These are phyloP conservation scores for Lydus trimaculatus DNA, from an alignment of 2,888 invertebrate genomes.

Conservation along the genomic window DNA sequence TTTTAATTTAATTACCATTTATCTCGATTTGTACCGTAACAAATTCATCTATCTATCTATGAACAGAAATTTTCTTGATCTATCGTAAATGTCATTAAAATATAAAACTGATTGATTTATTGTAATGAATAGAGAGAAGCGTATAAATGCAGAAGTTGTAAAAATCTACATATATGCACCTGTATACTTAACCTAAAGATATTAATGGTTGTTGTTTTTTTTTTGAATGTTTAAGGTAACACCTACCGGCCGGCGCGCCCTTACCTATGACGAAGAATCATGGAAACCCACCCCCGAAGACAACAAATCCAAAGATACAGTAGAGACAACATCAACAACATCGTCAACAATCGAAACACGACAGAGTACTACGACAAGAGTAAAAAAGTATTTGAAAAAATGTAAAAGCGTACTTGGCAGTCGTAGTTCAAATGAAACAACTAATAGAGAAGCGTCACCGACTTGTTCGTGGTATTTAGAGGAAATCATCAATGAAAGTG, in stretches of 20 bases:
- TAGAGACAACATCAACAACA: conserved; percentile 46
- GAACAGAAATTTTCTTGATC: background rate
- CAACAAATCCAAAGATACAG: conserved; percentile 30
- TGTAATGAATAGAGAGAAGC: background rate
- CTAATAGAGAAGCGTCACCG: conserved; percentile 26
- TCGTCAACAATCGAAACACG: conserved; percentile 54
- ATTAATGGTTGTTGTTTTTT: conserved; percentile 29
- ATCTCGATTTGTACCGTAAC: conserved; percentile 4
- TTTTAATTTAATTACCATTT: background rate
- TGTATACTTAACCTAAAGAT: background rate
- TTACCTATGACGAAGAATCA: conserved; percentile 58
- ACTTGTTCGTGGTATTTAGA: conserved; percentile 52
- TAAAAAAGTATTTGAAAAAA: conserved; percentile 64
- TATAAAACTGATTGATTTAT: conserved; percentile 9
- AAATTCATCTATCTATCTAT: background rate
- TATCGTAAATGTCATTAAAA: background rate
- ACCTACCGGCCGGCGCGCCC: conserved; percentile 55
- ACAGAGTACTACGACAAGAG: conserved; percentile 64
- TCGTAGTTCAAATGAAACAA: conserved; percentile 38
- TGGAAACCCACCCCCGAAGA: conserved; percentile 56
- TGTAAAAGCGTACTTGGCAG: conserved; percentile 62
- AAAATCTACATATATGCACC: background rate
- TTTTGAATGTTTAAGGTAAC: conserved; percentile 51
- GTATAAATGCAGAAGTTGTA: background rate
- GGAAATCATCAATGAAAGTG: conserved; percentile 46